Evolutionary conservation across 2,797 vertebrate species (phyloP), one percentile per base, ranked within the genome.

Genomic region (Thaleichthys pacificus): DNA sequence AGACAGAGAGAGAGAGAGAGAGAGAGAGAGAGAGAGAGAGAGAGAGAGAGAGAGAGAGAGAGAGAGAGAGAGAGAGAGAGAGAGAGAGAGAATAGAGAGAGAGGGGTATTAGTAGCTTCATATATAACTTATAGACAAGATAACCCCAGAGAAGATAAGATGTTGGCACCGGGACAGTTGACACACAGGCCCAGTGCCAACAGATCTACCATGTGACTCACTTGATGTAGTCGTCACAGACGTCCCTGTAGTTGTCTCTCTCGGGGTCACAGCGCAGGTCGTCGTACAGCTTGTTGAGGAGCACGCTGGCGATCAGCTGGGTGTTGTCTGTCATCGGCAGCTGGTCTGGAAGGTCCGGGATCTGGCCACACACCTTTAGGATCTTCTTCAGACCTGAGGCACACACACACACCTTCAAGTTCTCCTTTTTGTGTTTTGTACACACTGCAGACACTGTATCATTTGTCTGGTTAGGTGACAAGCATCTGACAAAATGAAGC

Each of bases 181-280:
- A 30, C 28, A 30, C 28, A 30, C 28, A 30, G 28, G 26, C 2
- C 26, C 26, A 26, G 26, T 30, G 28, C 0, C 28, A 30, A 30
- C 32, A 35, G 32, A 35, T 47, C 65, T 66, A 15, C 15, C 17
- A 24, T 51, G 24, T 42, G 0, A 90, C 95, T 85, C 89, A 99
- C 98, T 94, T 97, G 85, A 99, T 90, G 76, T 97, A 97, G 61
- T 95, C 95, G 69, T 97, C 93, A 0, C 96, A 99, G 87, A 97
- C 89, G 67, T 95, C 92, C 68, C 93, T 93, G 88, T 92, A 99
- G 87, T 96, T 95, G 19, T 94, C 89, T 3, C 97, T 94, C 86
- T 99, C 97, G 0, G 96, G 95, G 82, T 99, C 98, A 1, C 95
- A 97, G 47, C 93, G 93, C 74, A 99, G 90, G 88, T 99, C 96